Evolutionary conservation across 2,113 vertebrate genomes (phyloP).

Genomic region (Crypturellus undulatus): DNA sequence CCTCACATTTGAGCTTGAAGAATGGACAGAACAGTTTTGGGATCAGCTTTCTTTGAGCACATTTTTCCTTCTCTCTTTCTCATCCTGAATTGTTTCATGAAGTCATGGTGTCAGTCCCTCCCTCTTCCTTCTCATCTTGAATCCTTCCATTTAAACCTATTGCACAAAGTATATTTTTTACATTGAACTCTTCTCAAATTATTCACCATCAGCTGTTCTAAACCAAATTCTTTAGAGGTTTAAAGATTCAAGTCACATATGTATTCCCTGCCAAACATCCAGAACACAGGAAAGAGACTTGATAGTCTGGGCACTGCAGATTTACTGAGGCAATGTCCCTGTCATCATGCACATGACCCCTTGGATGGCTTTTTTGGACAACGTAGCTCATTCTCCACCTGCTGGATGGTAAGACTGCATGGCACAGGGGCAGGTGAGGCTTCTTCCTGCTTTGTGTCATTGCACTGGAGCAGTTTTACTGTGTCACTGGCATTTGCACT

Average conservation of each 20-base stretch:
- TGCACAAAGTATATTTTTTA: background rate
- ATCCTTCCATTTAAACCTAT: background rate
- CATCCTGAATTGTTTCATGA: background rate
- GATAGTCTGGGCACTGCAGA: background rate
- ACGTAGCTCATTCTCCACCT: constrained; percentile 7
- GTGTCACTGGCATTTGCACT: background rate
- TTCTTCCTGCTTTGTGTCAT: background rate
- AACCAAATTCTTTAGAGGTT: background rate
- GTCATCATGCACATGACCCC: constrained; percentile 26
- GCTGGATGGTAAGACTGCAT: background rate
- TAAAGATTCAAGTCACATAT: background rate
- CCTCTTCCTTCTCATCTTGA: background rate
- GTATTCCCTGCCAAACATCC: background rate
- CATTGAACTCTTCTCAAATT: background rate
- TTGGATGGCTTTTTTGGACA: background rate
- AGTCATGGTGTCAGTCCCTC: background rate
- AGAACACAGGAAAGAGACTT: background rate
- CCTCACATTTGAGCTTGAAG: background rate
- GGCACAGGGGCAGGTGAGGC: background rate
- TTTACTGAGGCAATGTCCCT: constrained; percentile 37
- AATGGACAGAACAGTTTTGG: background rate
- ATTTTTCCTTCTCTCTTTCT: background rate
- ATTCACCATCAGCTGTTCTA: background rate
- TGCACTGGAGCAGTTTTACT: background rate
- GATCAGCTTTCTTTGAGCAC: background rate